phyloP scores from a whole-genome alignment of 37 sponge, comb jelly and placozoan species.

The Haliclona indistincta region DNA sequence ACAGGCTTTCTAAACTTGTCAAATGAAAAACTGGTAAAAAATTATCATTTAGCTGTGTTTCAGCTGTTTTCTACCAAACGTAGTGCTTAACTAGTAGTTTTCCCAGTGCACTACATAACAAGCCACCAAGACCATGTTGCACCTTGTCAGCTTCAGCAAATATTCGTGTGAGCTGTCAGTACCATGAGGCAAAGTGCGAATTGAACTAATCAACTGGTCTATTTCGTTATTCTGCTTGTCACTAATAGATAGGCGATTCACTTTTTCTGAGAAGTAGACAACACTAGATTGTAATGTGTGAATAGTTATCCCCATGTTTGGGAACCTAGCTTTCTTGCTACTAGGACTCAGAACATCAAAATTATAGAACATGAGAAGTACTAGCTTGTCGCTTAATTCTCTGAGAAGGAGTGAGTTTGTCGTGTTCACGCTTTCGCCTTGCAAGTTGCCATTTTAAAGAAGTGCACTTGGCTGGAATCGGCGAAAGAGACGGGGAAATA shows the following conservation, averaged over 20 bases:
- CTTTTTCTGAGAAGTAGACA: background rate
- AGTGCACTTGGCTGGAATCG: no score
- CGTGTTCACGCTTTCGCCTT: background rate
- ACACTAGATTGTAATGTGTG: background rate
- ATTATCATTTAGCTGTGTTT: no score
- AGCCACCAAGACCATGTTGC: background rate
- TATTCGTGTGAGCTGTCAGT: background rate
- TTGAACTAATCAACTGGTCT: background rate
- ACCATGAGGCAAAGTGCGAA: slow-evolving; percentile 1
- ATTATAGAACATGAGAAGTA: no score
- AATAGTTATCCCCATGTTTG: background rate
- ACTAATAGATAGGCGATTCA: background rate
- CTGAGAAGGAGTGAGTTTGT: background rate
- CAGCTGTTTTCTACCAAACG: no score
- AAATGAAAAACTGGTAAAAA: no score
- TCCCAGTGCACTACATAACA: no score
- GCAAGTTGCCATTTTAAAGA: background rate
- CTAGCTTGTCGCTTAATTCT: background rate
- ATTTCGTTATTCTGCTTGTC: slow-evolving; percentile 8
- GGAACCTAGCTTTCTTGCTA: background rate
- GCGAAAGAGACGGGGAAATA: no score
- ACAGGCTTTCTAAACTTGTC: no score
- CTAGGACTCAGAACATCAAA: no score
- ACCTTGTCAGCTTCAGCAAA: slow-evolving; percentile 4
- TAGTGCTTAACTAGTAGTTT: no score